phyloP scores from a whole-genome alignment of 2,888 invertebrate genomes.

The Phanerotoma sp. region DNA sequence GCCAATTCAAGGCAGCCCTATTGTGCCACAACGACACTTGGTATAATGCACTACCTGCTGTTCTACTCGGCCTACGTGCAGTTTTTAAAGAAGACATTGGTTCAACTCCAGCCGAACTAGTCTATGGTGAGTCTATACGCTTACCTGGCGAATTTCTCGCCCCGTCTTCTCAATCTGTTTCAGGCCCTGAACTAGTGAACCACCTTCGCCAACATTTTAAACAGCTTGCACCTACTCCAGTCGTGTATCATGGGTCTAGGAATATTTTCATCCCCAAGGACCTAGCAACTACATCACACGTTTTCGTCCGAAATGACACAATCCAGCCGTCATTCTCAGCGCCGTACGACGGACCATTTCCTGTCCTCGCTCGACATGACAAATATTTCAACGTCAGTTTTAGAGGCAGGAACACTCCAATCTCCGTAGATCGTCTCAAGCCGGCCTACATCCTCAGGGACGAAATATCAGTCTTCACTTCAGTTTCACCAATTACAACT shows the following conservation, averaged over 20 bases:
- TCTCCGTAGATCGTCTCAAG: background rate
- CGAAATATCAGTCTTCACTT: too few species aligned
- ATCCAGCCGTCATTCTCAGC: background rate
- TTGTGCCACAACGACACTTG: slow-evolving; percentile 4
- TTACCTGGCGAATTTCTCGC: background rate
- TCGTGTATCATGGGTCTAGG: background rate
- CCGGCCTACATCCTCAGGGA: background rate
- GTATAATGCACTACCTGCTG: background rate
- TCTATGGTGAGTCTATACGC: background rate
- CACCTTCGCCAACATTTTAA: background rate
- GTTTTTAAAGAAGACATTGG: background rate
- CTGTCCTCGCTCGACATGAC: background rate
- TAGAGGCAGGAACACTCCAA: background rate
- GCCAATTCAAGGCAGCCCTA: too few species aligned
- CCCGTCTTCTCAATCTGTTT: background rate
- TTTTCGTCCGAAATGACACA: too few species aligned
- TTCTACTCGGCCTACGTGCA: background rate
- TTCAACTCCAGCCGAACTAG: slow-evolving; percentile 6
- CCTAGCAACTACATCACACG: too few species aligned
- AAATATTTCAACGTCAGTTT: background rate
- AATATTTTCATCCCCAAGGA: too few species aligned
- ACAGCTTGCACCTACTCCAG: background rate
- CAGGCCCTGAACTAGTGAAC: background rate
- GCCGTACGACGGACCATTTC: background rate
- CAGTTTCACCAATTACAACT: too few species aligned